Conservation (phyloP, 92 coral and sea anemone species). For the Umimayanthus chanpuru region DNA sequence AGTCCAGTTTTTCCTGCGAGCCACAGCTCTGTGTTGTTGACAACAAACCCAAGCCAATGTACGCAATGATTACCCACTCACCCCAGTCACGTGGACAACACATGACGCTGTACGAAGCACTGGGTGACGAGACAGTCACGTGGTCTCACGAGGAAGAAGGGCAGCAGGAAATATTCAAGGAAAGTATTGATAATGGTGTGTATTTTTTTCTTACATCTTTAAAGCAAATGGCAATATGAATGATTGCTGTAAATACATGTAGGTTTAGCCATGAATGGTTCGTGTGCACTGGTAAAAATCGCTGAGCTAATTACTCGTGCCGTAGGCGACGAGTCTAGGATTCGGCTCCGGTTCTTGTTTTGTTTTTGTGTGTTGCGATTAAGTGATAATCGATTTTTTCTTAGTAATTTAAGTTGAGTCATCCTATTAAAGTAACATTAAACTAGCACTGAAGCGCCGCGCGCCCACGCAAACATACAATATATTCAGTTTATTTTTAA, state of each 20-base stretch:
- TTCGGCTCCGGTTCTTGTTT: no score
- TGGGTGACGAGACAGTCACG: not conserved
- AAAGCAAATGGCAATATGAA: not conserved
- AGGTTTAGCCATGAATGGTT: not conserved
- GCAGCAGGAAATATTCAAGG: not conserved
- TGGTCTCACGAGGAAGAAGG: not conserved
- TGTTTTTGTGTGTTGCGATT: no score
- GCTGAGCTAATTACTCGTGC: no score
- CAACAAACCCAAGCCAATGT: not conserved
- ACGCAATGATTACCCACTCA: conserved; percentile 6
- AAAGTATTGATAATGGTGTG: not conserved
- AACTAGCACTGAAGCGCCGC: no score
- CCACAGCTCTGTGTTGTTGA: not conserved
- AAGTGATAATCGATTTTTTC: no score
- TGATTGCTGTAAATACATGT: not conserved
- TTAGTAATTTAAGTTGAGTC: no score
- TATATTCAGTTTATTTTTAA: no score
- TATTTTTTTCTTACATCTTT: no score
- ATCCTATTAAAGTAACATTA: no score
- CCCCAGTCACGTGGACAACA: not conserved
- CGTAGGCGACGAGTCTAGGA: no score
- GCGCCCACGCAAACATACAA: no score
- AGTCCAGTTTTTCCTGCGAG: not conserved
- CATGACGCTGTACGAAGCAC: conserved; percentile 28
- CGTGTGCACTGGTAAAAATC: not conserved